Conservation (phyloP, 1,140 invertebrate species). For the Heliconius nattereri region DNA sequence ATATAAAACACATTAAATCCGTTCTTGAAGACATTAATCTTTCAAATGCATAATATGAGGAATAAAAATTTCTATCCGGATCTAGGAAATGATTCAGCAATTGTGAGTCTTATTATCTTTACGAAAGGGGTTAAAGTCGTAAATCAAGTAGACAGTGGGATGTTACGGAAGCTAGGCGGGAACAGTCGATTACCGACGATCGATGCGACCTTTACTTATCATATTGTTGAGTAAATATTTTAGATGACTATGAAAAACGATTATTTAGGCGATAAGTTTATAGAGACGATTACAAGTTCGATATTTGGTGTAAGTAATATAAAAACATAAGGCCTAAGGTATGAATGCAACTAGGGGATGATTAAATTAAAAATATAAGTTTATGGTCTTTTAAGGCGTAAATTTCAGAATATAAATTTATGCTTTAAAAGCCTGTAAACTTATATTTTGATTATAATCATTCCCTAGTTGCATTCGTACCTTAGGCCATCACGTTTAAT, state of each 20-base stretch:
- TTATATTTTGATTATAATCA: no score
- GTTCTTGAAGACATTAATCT: constrained; percentile 28
- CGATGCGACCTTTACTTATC: constrained; percentile 35
- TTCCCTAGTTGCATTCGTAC: no score
- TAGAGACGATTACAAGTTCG: not conserved
- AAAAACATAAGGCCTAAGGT: no score
- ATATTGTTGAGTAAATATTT: constrained; percentile 27
- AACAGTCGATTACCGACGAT: constrained; percentile 33
- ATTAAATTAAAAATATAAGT: no score
- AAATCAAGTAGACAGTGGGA: constrained; percentile 31
- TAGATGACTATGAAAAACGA: not conserved
- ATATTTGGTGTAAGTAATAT: no score
- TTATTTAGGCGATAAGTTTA: not conserved
- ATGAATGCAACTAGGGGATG: no score
- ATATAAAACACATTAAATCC: constrained; percentile 18
- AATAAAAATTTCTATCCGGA: constrained; percentile 27
- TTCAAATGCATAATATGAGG: constrained; percentile 26
- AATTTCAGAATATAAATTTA: no score
- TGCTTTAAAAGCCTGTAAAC: no score
- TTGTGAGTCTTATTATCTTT: constrained; percentile 19
- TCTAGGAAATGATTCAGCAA: constrained; percentile 30
- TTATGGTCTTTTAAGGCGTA: no score
- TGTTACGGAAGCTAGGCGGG: constrained; percentile 23
- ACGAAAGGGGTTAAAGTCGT: constrained; percentile 24
- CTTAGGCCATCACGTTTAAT: no score